Base-by-base conservation (phyloP, 2,113 vertebrate species). In the Delphinapterus leucas region DNA sequence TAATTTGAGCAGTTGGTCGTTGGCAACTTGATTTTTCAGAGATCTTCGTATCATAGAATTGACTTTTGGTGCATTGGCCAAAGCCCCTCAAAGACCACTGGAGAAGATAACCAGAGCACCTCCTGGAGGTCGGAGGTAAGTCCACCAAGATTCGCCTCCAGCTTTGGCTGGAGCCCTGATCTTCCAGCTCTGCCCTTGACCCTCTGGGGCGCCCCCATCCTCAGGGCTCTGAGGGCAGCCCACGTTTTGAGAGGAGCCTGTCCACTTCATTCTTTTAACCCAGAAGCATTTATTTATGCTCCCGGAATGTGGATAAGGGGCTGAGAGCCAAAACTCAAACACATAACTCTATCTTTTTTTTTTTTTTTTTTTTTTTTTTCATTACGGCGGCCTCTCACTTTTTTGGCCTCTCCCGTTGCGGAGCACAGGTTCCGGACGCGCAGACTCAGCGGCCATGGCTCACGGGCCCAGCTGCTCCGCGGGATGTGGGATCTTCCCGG, bases 71-170 rank as follows among this genome's bases (percentile, higher is more conserved):
- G 13, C 44, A 33, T 18, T 60, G 28, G 41, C 15, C 28, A 36
- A n/a, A 88, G 38, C 28, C 20, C 65, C 11, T 55, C 23, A n/a
- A 5, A 74, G 33, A 28, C 38, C 14, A 7, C 7, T 20, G 12
- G 44, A 0, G n/a, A 28, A 53, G 58, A 41, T 11, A 11, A 2
- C 8, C 25, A 20, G 14, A 20, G 15, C 1, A 0, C 21, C 8
- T 14, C 11, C 26, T 36, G 5, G 41, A 82, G 41, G 23, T 14
- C 68, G 23, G 20, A 71, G 6, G 58, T 2, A 71, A 47, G 44
- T 60, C 5, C 60, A 38, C 23, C 53, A 82, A 41, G 20, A 28
- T 53, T 53, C 13, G 17, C 25, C 47, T 95, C 82, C 53, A 6
- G 5, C 65, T n/a, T 13, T 6, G 25, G 10, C 65, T 33, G 71